Evolutionary conservation across 2,113 vertebrate genomes (phyloP), one percentile per base, ranked within the genome.

Genomic region (Ahaetulla prasina): DNA sequence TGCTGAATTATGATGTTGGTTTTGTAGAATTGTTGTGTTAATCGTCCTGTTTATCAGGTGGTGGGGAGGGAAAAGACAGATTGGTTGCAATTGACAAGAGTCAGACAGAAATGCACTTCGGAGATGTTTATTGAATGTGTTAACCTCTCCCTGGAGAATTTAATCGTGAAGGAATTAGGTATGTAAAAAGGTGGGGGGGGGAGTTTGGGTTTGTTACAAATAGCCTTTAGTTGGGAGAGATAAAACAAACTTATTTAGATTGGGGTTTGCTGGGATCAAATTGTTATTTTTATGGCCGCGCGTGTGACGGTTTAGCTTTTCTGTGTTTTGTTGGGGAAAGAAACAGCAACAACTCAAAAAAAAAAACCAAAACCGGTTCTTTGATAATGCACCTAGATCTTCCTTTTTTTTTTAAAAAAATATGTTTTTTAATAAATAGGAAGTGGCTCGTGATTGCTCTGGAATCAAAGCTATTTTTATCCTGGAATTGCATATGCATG

Each of bases 381-480:
- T 74, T 3, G 53, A 25, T 94, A 7, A 85, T 88, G 0, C 12
- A 6, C 45, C 23, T 57, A 18, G 35, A 11, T 53, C 27, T n/a
- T 85, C 20, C 89, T 94, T 35, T 68, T 93, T 47, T 4, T 2
- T 22, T 50, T 30, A 14, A 63, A 57, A 27, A 27, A 94, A 95
- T 95, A 95, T n/a, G n/a, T n/a, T 97, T 97, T 96, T 96, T 88
- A 96, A 96, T 94, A 96, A 97, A 96, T 97, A 97, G 97, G 97
- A 98, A 98, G 97, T 95, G 96, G 96, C 96, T 94, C 54, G 91
- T 2, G 90, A 35, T 93, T 92, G 60, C 90, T 93, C 95, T 95
- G 95, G 95, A 96, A 96, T 93, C 90, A 57, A 91, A 94, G 97
- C 97, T 98, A 97, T 98, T 98, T 98, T 98, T 97, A 96, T 96